A percentile compares a stretch with the other conserved stretches of the same genome.
These are phyloP conservation scores for Caenorhabditis sulstoni DNA, from an alignment of 2,888 invertebrate genomes.

Conservation along the genomic window DNA sequence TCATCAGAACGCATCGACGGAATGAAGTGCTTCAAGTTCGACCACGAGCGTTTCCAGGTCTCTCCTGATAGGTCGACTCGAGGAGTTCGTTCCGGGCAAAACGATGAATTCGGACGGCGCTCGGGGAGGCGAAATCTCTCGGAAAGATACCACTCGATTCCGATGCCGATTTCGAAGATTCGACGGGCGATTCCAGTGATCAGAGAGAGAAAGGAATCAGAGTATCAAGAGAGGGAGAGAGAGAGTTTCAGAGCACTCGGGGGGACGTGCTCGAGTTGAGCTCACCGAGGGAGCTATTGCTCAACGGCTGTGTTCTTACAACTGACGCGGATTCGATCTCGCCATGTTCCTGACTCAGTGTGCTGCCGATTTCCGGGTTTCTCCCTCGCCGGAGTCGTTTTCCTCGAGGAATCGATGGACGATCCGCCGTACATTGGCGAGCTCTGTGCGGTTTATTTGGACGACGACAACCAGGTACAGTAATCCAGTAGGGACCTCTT, in stretches of 20 bases:
- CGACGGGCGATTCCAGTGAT: slow-evolving; percentile 19
- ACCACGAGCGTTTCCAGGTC: not conserved
- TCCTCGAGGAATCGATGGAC: slow-evolving; percentile 6
- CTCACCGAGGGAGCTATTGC: slow-evolving; percentile 8
- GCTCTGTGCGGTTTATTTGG: slow-evolving; percentile 25
- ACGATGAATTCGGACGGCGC: no score
- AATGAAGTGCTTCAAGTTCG: slow-evolving; percentile 1
- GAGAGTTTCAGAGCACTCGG: slow-evolving; percentile 5
- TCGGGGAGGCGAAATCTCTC: not conserved
- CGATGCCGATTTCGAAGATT: slow-evolving; percentile 10
- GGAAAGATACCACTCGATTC: slow-evolving; percentile 13
- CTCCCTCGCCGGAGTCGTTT: slow-evolving; percentile 16
- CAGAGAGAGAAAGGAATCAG: slow-evolving; percentile 20
- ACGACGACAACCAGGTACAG: slow-evolving; percentile 22
- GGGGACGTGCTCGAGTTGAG: slow-evolving; percentile 16
- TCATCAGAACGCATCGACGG: slow-evolving; percentile 26
- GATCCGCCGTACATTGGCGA: slow-evolving; percentile 15
- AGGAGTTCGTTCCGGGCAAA: no score
- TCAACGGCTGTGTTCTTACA: no score
- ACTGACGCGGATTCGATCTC: slow-evolving; percentile 37
- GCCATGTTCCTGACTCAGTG: slow-evolving; percentile 24
- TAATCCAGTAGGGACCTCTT: no score
- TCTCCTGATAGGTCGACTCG: no score
- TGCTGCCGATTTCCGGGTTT: slow-evolving; percentile 19
- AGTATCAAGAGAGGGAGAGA: no score